Percentiles rank a stretch among this genome's conserved stretches.
Conservation (phyloP, 2,113 vertebrate genomes). For the Lepus europaeus region DNA sequence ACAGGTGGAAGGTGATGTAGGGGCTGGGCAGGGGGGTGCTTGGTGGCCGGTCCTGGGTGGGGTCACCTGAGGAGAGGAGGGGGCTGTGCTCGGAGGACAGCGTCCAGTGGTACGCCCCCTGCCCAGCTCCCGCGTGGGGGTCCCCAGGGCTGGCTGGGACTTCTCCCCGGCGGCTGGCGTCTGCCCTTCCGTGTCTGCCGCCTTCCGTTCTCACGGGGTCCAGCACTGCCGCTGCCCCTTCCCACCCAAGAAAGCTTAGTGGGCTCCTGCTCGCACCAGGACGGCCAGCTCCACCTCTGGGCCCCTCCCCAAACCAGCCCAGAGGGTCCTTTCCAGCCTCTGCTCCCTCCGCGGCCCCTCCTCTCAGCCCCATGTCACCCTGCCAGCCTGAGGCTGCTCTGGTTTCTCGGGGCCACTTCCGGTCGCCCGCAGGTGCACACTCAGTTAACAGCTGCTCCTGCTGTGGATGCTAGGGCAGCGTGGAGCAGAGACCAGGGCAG, state of each 20-base stretch:
- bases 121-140: not conserved
- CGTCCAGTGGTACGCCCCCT: too few relatives aligned
- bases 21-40: slow-evolving; percentile 92
- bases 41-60: slow-evolving; percentile 61
- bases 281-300: not conserved
- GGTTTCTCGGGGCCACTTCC: not conserved
- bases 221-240: not conserved
- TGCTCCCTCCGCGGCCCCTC: not conserved
- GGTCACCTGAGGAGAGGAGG: slow-evolving; percentile 71
- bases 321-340: not conserved
- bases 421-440: not conserved
- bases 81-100: slow-evolving; percentile 8
- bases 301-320: not conserved
- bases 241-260: not conserved
- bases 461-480: not conserved
- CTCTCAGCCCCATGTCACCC: fast-evolving
- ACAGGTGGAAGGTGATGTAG: slow-evolving; percentile 94
- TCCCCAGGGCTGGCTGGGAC: not conserved
- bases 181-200: not conserved
- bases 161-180: not conserved
- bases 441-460: not conserved
- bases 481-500: not conserved
- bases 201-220: not conserved
- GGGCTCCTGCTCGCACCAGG: not conserved
- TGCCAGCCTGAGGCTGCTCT: not conserved